Evolutionary conservation across 1,140 invertebrate species (phyloP).

Genomic region (Apis cerana): DNA sequence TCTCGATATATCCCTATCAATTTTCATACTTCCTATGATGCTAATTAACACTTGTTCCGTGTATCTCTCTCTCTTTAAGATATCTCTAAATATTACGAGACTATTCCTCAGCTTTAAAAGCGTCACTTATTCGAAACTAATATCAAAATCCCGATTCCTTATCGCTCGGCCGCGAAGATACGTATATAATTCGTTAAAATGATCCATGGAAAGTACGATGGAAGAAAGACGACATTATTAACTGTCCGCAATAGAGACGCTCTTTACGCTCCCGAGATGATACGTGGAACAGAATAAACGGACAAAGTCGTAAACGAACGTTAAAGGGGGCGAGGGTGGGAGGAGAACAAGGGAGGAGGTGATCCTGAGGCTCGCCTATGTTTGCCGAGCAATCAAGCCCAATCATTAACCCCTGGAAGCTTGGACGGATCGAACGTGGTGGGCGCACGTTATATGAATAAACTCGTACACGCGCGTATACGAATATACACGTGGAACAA

Average conservation of each 20-base stretch:
- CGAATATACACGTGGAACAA: too few species aligned
- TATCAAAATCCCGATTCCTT: too few species aligned
- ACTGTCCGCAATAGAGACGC: constrained; percentile 27
- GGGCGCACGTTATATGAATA: constrained; percentile 64
- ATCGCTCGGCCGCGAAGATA: too few species aligned
- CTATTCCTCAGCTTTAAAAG: too few species aligned
- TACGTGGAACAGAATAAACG: constrained; percentile 44
- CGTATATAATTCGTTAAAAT: too few species aligned
- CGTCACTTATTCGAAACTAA: too few species aligned
- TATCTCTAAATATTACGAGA: too few species aligned
- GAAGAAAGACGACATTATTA: constrained; percentile 14
- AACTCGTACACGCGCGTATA: constrained; percentile 38
- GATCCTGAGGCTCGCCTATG: constrained; percentile 75
- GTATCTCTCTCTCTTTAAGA: too few species aligned
- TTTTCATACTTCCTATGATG: too few species aligned
- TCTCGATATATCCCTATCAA: too few species aligned
- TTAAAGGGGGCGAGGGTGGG: constrained; percentile 25
- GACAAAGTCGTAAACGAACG: constrained; percentile 52
- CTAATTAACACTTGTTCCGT: too few species aligned
- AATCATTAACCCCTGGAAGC: constrained; percentile 79
- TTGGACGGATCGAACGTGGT: constrained; percentile 62
- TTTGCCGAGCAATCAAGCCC: constrained; percentile 80
- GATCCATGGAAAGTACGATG: neutral
- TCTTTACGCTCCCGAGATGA: constrained; percentile 28
- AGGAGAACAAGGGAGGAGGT: constrained; percentile 42